Conservation (phyloP, 1,140 invertebrate species). For the Lepidurus couesii region DNA sequence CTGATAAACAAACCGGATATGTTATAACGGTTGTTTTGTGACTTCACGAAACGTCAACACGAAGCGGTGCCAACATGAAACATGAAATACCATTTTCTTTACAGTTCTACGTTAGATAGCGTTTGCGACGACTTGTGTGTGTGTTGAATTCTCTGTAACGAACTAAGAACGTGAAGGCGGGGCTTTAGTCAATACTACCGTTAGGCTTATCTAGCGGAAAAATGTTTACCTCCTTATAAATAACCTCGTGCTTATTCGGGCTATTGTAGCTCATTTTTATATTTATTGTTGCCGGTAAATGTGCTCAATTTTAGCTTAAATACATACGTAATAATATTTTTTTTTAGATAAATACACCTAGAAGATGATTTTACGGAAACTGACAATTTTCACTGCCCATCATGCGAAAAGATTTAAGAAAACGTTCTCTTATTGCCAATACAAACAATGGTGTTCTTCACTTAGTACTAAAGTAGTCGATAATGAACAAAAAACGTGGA, state of each 20-base stretch:
- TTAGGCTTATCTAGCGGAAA: not conserved
- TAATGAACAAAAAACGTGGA: slow-evolving; percentile 37
- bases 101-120: too few relatives aligned
- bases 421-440: not conserved
- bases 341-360: not conserved
- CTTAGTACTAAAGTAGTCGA: not conserved
- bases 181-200: too few relatives aligned
- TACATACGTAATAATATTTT: not conserved
- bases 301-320: not conserved
- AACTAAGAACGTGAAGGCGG: too few relatives aligned
- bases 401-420: not conserved
- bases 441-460: not conserved
- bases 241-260: not conserved
- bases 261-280: not conserved
- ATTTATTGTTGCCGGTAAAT: not conserved
- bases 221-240: not conserved
- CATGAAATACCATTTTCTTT: not conserved
- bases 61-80: not conserved
- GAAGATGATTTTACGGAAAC: not conserved
- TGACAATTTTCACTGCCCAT: not conserved
- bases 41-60: not conserved
- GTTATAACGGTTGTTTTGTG: not conserved
- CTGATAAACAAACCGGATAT: not conserved
- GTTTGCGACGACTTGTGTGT: too few relatives aligned
- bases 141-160: too few relatives aligned